Evolutionary conservation across 1,140 invertebrate species (phyloP).

Genomic region (Aleiodes sp.): DNA sequence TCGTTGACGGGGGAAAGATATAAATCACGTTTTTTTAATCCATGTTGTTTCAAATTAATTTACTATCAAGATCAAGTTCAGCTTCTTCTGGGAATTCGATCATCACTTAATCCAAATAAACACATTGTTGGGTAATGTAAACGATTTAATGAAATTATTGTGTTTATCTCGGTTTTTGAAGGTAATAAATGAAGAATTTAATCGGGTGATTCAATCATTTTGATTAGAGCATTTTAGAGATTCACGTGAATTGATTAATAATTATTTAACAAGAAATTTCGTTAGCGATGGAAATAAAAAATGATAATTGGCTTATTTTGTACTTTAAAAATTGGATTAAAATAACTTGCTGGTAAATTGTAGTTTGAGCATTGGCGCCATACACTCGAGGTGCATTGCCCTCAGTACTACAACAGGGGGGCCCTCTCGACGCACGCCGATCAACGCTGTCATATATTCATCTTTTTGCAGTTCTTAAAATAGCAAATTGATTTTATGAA

Average conservation of each 20-base stretch:
- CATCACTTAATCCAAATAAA: not conserved
- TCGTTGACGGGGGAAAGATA: not conserved
- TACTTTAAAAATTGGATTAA: not conserved
- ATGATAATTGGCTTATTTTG: not conserved
- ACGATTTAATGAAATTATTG: too few species aligned
- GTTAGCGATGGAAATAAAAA: too few species aligned
- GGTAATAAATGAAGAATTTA: not conserved
- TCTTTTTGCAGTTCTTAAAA: not conserved
- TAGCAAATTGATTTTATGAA: conserved; percentile 6
- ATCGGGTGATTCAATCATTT: not conserved
- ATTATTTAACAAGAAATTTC: too few species aligned
- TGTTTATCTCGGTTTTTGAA: too few species aligned
- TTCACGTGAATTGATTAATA: not conserved
- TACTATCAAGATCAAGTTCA: conserved; percentile 3
- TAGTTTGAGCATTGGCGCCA: not conserved
- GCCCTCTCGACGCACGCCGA: not conserved
- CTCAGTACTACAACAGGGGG: not conserved
- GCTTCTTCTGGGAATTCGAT: not conserved
- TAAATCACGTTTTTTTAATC: not conserved
- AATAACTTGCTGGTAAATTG: not conserved
- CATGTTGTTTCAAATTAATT: not conserved
- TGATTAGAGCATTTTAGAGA: not conserved
- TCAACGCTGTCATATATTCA: not conserved
- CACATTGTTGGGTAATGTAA: too few species aligned
- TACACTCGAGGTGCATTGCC: conserved; percentile 8